phyloP scores from a whole-genome alignment of 2,888 invertebrate species.

The Tipula vernalis region DNA sequence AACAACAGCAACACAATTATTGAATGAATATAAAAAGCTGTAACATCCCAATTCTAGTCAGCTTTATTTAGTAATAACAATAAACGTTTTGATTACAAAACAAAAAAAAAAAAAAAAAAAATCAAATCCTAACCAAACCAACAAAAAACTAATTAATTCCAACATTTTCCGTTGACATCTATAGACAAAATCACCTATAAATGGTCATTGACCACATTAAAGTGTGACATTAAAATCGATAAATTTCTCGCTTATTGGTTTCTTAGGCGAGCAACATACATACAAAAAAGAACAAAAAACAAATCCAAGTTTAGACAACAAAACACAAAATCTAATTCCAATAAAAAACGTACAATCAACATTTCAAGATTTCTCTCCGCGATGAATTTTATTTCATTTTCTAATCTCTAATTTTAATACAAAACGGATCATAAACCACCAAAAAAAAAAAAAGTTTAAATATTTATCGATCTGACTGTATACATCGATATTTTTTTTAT shows the following conservation, averaged over 20 bases:
- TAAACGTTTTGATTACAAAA: background rate
- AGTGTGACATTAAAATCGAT: constrained; percentile 4
- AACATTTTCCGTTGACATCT: background rate
- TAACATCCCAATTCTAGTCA: background rate
- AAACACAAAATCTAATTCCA: background rate
- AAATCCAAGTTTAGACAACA: background rate
- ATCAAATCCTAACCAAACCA: background rate
- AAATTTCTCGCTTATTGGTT: constrained; percentile 4
- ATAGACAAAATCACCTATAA: background rate
- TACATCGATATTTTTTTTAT: no score
- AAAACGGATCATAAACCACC: constrained; percentile 4
- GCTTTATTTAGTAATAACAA: background rate
- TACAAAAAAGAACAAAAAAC: background rate
- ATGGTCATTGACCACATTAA: constrained; percentile 4
- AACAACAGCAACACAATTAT: background rate
- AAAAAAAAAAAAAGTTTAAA: background rate
- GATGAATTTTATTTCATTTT: background rate
- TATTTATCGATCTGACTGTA: background rate
- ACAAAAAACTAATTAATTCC: background rate
- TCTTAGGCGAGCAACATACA: background rate
- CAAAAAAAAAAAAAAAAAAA: background rate
- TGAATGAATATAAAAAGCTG: background rate
- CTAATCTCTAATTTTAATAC: background rate
- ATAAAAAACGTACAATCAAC: background rate
- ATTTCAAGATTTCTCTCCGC: background rate